A percentile compares a stretch with the other conserved stretches of the same genome.
Conservation (phyloP, 2,113 vertebrate species). For the Catharus bicknelli region DNA sequence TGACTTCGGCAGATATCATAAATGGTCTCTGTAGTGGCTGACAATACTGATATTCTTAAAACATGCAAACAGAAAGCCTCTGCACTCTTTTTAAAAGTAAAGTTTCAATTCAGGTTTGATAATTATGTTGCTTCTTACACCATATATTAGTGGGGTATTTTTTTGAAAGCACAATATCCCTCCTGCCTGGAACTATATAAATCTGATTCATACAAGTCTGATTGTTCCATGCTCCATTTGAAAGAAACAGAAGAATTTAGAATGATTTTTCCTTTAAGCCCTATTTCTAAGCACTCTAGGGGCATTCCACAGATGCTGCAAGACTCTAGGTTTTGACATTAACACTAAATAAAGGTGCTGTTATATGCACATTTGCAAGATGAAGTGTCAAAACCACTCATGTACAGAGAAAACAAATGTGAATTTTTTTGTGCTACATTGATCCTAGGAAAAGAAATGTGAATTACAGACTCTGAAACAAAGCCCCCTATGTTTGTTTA, state of each 20-base stretch:
- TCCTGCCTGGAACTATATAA: neutral
- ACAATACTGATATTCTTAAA: neutral
- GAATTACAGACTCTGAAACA: neutral
- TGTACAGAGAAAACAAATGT: conserved; percentile 3
- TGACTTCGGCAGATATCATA: neutral
- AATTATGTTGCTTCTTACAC: neutral
- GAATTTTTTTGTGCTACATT: neutral
- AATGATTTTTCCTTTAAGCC: conserved; percentile 5
- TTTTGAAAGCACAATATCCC: neutral
- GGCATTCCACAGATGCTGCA: neutral
- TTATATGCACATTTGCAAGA: conserved; percentile 6
- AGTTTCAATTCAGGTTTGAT: neutral
- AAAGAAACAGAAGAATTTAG: neutral
- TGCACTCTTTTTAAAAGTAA: neutral
- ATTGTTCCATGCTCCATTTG: neutral
- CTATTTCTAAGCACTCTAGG: neutral
- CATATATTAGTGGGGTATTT: neutral
- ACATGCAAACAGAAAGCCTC: neutral
- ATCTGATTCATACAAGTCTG: neutral
- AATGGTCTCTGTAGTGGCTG: neutral
- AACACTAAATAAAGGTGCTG: conserved; percentile 34
- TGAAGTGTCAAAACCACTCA: neutral
- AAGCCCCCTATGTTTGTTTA: neutral
- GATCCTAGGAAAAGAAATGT: neutral
- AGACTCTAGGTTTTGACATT: neutral